phyloP scores from a whole-genome alignment of 2,113 vertebrate genomes.

The Garra rufa region DNA sequence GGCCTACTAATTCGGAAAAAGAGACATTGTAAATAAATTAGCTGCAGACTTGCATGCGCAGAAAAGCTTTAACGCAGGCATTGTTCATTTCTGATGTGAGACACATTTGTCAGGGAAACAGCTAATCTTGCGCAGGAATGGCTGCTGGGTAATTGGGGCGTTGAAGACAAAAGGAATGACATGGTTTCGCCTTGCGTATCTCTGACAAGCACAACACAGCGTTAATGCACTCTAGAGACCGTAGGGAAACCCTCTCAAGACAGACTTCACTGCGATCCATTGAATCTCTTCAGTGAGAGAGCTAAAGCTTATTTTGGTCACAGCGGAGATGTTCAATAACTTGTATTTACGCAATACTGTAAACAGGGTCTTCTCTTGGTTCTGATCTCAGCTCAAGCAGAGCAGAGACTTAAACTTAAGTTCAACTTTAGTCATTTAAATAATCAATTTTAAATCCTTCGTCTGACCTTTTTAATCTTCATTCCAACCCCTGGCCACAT shows the following conservation, averaged over 20 bases:
- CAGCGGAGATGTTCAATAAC: not conserved
- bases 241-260: conserved; percentile 7
- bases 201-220: conserved; percentile 29
- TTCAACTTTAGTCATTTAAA: not conserved
- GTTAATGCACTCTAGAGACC: conserved; percentile 36
- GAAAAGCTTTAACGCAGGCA: not conserved
- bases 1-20: conserved; percentile 47
- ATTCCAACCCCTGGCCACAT: not conserved
- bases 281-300: not conserved
- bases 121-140: conserved; percentile 43
- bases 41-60: not conserved
- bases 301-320: not conserved
- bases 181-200: not conserved
- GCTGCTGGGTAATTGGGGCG: conserved; percentile 49
- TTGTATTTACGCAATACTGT: not conserved
- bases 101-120: conserved; percentile 53
- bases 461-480: not conserved
- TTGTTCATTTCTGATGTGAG: conserved; percentile 32
- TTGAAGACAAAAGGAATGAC: conserved; percentile 38
- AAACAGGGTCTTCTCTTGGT: not conserved
- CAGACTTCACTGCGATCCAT: not conserved
- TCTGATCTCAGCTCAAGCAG: not conserved
- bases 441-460: not conserved
- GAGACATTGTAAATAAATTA: conserved; percentile 53
- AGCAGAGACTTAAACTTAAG: not conserved